These are phyloP conservation scores for Orchesellides sinensis DNA, from an alignment of 2,888 invertebrate genomes.

Conservation along the genomic window DNA sequence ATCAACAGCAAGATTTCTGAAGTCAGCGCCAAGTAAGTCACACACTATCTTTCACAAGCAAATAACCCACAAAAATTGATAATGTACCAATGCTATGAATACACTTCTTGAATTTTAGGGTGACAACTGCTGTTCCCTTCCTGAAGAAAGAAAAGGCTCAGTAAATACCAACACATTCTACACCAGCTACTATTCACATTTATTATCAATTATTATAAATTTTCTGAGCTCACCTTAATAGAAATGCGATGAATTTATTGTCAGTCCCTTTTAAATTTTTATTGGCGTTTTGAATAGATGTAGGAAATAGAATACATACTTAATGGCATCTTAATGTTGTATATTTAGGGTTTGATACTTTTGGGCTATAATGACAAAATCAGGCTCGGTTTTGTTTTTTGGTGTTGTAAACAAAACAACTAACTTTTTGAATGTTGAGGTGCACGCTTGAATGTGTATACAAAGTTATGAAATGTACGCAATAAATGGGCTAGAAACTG, in stretches of 20 bases:
- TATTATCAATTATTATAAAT: constrained; percentile 42
- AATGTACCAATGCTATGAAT: neutral
- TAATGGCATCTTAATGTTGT: constrained; percentile 47
- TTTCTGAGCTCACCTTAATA: constrained; percentile 60
- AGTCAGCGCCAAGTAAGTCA: constrained; percentile 90
- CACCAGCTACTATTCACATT: constrained; percentile 56
- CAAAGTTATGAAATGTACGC: constrained; percentile 57
- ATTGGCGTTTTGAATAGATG: constrained; percentile 60
- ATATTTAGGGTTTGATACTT: constrained; percentile 67
- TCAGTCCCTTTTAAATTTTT: constrained; percentile 54
- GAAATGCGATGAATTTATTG: constrained; percentile 43
- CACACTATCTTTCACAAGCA: neutral
- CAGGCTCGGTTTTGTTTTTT: constrained; percentile 62
- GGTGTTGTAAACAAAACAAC: constrained; percentile 49
- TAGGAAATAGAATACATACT: constrained; percentile 40
- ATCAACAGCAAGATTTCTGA: constrained; percentile 92
- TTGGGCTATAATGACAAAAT: constrained; percentile 65
- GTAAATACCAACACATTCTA: constrained; percentile 70
- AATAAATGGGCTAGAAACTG: constrained; percentile 64
- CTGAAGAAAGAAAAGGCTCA: constrained; percentile 84
- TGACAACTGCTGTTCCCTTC: constrained; percentile 92
- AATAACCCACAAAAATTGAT: neutral
- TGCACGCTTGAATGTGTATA: constrained; percentile 60
- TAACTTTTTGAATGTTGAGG: constrained; percentile 38
- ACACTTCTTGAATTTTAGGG: constrained; percentile 80